These are phyloP conservation scores for Tanypteryx hageni DNA, from an alignment of 2,888 invertebrate species.

Conservation along the genomic window DNA sequence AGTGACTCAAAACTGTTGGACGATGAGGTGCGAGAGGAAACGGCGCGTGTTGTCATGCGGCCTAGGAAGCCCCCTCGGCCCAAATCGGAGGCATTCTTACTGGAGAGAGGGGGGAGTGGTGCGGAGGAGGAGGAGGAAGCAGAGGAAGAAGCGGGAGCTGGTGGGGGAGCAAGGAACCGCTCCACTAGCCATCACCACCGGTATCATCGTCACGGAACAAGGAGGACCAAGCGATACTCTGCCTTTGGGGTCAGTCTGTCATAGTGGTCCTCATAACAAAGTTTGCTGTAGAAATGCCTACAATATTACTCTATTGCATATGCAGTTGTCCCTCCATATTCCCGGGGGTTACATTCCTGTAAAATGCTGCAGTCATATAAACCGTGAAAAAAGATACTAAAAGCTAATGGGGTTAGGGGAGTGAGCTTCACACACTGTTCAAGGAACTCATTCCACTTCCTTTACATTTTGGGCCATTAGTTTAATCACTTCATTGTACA, in stretches of 20 bases:
- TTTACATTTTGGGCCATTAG: no score
- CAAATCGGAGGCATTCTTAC: constrained; percentile 96
- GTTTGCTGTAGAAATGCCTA: no score
- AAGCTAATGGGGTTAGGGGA: no score
- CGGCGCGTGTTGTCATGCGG: constrained; percentile 91
- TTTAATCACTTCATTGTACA: no score
- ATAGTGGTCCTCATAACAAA: no score
- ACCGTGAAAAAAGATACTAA: no score
- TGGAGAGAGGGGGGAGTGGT: constrained; percentile 75
- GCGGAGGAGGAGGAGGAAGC: constrained; percentile 41
- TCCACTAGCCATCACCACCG: constrained; percentile 34
- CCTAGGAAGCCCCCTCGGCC: constrained; percentile 95
- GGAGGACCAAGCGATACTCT: constrained; percentile 95
- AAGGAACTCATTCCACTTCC: no score
- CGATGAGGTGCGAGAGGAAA: constrained; percentile 89
- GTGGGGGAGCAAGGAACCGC: constrained; percentile 72
- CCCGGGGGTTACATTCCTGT: no score
- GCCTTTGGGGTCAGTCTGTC: constrained; percentile 92
- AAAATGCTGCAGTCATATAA: no score
- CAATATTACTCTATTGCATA: no score
- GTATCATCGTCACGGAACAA: constrained; percentile 76
- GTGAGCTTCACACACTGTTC: no score
- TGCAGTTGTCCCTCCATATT: no score
- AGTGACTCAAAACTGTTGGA: constrained; percentile 95
- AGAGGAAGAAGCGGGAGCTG: constrained; percentile 76